These are phyloP conservation scores for Fabriciana adippe DNA, from an alignment of 2,888 invertebrate species.

Conservation along the genomic window DNA sequence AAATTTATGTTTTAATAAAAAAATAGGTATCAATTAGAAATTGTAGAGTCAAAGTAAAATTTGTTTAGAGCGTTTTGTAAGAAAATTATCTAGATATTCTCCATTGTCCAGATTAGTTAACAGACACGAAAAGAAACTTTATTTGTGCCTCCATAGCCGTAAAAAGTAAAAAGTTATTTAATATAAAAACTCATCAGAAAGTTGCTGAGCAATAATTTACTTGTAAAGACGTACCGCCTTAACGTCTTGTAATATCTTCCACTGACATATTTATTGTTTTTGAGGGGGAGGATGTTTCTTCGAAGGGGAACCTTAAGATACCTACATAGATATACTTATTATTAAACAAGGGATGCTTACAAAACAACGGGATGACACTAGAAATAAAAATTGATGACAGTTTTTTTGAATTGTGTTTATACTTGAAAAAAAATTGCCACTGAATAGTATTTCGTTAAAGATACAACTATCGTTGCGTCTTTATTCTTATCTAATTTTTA, in stretches of 20 bases:
- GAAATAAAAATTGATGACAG: slow-evolving; percentile 10
- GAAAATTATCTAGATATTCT: no score
- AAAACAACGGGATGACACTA: slow-evolving; percentile 32
- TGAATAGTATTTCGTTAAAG: background rate
- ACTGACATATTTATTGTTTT: slow-evolving; percentile 81
- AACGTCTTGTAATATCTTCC: slow-evolving; percentile 74
- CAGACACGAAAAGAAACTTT: slow-evolving; percentile 52
- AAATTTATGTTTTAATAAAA: no score
- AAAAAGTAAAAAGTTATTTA: slow-evolving; percentile 78
- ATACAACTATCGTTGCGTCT: background rate
- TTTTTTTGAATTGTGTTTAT: slow-evolving; percentile 2
- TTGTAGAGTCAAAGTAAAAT: no score
- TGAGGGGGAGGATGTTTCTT: slow-evolving; percentile 57
- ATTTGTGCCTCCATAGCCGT: slow-evolving; percentile 62
- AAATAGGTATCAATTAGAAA: no score
- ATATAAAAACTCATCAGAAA: slow-evolving; percentile 73
- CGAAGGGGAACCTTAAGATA: slow-evolving; percentile 47
- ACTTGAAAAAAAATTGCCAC: slow-evolving; percentile 5
- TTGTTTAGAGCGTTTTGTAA: no score
- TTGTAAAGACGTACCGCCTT: slow-evolving; percentile 62
- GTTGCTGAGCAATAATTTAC: slow-evolving; percentile 78
- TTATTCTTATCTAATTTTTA: slow-evolving; percentile 30
- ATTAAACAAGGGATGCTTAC: slow-evolving; percentile 46
- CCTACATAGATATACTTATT: slow-evolving; percentile 42
- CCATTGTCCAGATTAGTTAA: slow-evolving; percentile 20